Percentiles rank a stretch among this genome's conserved stretches.
phyloP scores from a whole-genome alignment of 2,113 vertebrate species.

The Labeo rohita region DNA sequence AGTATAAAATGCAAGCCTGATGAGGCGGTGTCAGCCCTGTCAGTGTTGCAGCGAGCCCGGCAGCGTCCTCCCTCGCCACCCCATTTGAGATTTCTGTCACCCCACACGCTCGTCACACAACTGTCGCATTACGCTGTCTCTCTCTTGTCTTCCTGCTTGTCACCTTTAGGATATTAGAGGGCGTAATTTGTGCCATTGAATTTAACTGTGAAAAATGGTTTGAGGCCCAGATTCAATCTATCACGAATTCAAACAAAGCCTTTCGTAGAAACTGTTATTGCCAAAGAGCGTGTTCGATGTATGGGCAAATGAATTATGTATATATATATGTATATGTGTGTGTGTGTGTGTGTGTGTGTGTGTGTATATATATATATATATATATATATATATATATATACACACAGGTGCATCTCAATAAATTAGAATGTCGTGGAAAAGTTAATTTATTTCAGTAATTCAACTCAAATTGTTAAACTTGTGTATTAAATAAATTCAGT shows the following conservation, averaged over 20 bases:
- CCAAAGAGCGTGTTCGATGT: not conserved
- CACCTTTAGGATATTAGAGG: constrained; percentile 15
- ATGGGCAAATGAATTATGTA: not conserved
- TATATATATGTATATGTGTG: no score
- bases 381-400: no score
- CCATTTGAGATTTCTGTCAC: constrained; percentile 34
- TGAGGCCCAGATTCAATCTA: not conserved
- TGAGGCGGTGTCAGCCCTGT: constrained; percentile 45
- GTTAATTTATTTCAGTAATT: no score
- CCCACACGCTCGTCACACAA: constrained; percentile 5
- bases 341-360: no score
- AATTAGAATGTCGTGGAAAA: no score
- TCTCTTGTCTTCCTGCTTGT: constrained; percentile 14
- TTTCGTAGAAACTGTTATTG: not conserved
- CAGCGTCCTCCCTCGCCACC: constrained; percentile 11
- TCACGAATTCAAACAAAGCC: not conserved
- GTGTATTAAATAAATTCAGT: no score
- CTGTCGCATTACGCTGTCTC: constrained; percentile 30
- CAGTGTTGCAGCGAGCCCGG: constrained; percentile 8
- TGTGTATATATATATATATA: no score
- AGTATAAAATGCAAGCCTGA: constrained; percentile 52
- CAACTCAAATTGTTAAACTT: no score
- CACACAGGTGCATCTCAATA: no score
- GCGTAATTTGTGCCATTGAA: constrained; percentile 28
- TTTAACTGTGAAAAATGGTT: constrained; percentile 7